These are phyloP conservation scores for Pterobdella sp. DNA, from an alignment of 2,888 invertebrate species.

Conservation along the genomic window DNA sequence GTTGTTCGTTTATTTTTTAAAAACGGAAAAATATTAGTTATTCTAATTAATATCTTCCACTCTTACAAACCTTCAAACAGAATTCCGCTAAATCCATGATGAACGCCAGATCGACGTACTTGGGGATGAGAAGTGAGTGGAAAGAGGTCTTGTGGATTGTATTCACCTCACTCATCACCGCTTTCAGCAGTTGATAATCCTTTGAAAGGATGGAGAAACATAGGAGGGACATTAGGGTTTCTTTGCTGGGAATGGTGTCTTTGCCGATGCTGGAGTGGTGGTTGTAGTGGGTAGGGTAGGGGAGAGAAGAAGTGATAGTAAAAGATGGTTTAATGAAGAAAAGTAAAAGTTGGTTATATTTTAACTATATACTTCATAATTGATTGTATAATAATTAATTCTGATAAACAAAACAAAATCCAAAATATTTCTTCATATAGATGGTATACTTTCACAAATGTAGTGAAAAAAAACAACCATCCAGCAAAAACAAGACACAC, in stretches of 20 bases:
- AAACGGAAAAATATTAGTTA: no score
- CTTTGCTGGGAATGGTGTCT: background rate
- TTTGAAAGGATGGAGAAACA: background rate
- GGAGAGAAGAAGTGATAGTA: background rate
- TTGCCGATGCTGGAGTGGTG: constrained; percentile 13
- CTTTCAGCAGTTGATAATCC: background rate
- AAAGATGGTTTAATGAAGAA: background rate
- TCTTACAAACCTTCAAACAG: background rate
- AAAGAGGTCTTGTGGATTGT: background rate
- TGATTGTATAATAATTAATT: no score
- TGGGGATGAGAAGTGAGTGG: background rate
- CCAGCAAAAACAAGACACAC: background rate
- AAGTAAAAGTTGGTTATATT: background rate
- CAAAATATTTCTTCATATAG: background rate
- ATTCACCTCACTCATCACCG: constrained; percentile 8
- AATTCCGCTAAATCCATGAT: background rate
- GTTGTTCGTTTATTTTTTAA: no score
- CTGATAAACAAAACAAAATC: background rate
- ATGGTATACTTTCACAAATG: background rate
- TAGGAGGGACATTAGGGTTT: constrained; percentile 10
- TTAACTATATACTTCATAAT: no score
- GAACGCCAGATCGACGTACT: background rate
- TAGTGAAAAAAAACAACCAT: background rate
- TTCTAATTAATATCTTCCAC: constrained; percentile 6
- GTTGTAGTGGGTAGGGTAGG: background rate